Percentiles rank a stretch among this genome's conserved stretches.
Evolutionary conservation across 1,140 invertebrate species (phyloP).

Genomic region (Bombus turneri): DNA sequence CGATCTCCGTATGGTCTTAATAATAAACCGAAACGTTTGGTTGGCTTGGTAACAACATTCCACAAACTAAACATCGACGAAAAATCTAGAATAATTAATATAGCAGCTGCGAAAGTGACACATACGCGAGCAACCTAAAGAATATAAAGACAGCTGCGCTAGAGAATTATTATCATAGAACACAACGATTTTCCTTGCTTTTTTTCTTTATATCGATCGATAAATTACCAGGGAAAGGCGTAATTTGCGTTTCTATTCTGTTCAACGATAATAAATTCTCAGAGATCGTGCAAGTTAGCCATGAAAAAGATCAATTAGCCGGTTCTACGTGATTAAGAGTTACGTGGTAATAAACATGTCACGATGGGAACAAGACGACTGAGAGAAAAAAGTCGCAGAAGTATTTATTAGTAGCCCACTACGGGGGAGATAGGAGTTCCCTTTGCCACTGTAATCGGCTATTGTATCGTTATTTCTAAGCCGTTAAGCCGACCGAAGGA

Average conservation of each 20-base stretch:
- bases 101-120: slow-evolving; percentile 23
- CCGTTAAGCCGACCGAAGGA: slow-evolving; percentile 65
- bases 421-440: slow-evolving; percentile 38
- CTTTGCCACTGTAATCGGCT: slow-evolving; percentile 52
- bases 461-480: slow-evolving; percentile 73
- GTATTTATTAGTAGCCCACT: slow-evolving; percentile 64
- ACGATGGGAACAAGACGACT: slow-evolving; percentile 46
- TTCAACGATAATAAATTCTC: background rate
- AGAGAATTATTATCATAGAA: slow-evolving; percentile 9
- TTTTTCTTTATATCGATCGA: background rate
- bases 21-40: background rate
- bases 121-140: background rate
- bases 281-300: background rate
- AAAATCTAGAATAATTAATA: slow-evolving; percentile 43
- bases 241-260: background rate
- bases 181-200: background rate
- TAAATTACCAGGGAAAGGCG: background rate
- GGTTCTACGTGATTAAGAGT: background rate
- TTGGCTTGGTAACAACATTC: background rate
- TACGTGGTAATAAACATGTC: slow-evolving; percentile 68
- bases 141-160: slow-evolving; percentile 51
- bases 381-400: slow-evolving; percentile 56
- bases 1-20: no score
- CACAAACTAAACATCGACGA: background rate
- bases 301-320: background rate